Conservation (phyloP, 2,888 invertebrate genomes). For the Limenitis camilla region DNA sequence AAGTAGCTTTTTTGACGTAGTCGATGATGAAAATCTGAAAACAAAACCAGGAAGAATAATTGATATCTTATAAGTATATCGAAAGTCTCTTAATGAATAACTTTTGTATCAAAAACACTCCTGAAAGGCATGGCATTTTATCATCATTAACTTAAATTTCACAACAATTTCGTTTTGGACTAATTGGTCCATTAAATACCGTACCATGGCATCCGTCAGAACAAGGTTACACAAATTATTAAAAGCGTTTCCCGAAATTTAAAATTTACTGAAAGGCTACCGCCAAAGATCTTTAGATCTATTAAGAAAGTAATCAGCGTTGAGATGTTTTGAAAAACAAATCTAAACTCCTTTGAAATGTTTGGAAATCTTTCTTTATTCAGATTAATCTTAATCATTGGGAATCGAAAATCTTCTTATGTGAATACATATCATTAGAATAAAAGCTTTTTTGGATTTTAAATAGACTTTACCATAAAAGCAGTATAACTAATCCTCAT, state of each 20-base stretch:
- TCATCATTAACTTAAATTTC: not conserved
- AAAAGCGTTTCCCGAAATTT: conserved; percentile 1
- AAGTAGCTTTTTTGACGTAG: too few relatives aligned
- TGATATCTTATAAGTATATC: too few relatives aligned
- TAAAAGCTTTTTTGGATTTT: too few relatives aligned
- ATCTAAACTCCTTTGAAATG: conserved; percentile 6
- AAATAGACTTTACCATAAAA: too few relatives aligned
- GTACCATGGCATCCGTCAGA: conserved; percentile 1
- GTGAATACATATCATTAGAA: too few relatives aligned
- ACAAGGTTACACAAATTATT: conserved; percentile 1
- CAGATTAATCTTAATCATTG: not conserved
- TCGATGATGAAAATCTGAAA: too few relatives aligned
- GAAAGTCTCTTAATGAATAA: not conserved
- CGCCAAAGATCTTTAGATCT: conserved; percentile 1
- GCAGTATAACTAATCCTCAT: too few relatives aligned
- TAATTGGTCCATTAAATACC: conserved; percentile 4
- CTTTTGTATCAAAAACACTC: not conserved
- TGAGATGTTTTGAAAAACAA: conserved; percentile 3
- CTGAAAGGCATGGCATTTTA: not conserved
- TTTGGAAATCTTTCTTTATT: not conserved
- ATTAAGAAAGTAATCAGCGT: conserved; percentile 8
- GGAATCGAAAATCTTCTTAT: not conserved
- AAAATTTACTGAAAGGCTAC: conserved; percentile 5
- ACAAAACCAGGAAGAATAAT: too few relatives aligned
- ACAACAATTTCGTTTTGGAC: not conserved